phyloP scores from a whole-genome alignment of 2,797 vertebrate species.

The Melanotaenia boesemani region DNA sequence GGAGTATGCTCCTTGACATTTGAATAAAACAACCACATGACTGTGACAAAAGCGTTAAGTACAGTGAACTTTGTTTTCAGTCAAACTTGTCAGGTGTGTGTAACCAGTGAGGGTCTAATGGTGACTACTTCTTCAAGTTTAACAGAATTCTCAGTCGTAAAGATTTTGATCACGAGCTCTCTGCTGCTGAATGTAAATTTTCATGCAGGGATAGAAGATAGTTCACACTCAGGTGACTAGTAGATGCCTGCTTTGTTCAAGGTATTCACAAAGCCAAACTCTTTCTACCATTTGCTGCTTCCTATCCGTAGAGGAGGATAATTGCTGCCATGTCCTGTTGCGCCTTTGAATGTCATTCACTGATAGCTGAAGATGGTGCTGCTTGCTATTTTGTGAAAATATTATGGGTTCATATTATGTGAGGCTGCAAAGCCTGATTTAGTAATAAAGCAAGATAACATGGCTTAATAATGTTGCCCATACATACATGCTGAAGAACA shows the following conservation, averaged over 20 bases:
- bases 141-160: neutral
- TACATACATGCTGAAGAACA: neutral
- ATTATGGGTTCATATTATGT: neutral
- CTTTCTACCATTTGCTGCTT: constrained; percentile 16
- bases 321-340: constrained; percentile 3
- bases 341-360: neutral
- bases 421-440: neutral
- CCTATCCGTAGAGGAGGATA: neutral
- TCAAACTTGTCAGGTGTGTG: neutral
- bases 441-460: neutral
- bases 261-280: constrained; percentile 16
- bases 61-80: neutral
- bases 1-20: neutral
- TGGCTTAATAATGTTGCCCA: neutral
- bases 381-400: neutral
- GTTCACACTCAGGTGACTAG: constrained; percentile 25
- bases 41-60: neutral
- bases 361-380: neutral
- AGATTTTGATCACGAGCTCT: neutral
- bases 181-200: constrained; percentile 11
- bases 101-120: neutral
- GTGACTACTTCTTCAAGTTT: neutral
- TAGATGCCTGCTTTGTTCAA: neutral
- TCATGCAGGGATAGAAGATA: neutral
- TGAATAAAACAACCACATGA: constrained; percentile 2